Conservation (phyloP, 2,113 vertebrate genomes). For the Cololabis saira region DNA sequence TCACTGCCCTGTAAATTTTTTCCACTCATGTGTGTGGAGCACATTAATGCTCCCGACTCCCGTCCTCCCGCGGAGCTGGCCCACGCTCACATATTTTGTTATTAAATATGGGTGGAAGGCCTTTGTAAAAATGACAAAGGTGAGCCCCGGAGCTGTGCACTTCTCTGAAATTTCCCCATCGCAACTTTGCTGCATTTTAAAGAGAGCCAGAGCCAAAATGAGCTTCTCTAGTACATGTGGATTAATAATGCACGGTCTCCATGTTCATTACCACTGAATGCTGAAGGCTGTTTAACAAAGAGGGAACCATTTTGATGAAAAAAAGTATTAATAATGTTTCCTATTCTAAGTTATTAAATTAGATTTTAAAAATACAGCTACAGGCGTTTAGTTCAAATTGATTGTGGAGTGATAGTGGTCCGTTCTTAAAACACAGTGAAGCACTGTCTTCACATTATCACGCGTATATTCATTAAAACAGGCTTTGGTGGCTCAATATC, state of each 20-base stretch:
- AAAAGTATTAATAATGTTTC: slow-evolving; percentile 99
- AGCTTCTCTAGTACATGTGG: slow-evolving; percentile 87
- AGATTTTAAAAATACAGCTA: slow-evolving; percentile 99
- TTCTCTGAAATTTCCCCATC: slow-evolving; percentile 62
- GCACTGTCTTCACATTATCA: slow-evolving; percentile 69
- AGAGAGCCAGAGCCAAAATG: slow-evolving; percentile 89
- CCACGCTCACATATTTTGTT: slow-evolving; percentile 85
- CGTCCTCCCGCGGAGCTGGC: slow-evolving; percentile 61
- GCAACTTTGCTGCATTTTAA: slow-evolving; percentile 76
- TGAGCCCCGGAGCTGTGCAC: slow-evolving; percentile 86
- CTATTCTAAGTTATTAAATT: slow-evolving; percentile 99
- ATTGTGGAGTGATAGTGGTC: slow-evolving; percentile 95
- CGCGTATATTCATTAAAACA: slow-evolving; percentile 77
- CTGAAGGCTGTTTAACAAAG: slow-evolving; percentile 99
- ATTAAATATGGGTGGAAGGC: slow-evolving; percentile 86
- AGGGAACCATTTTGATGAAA: slow-evolving; percentile 96
- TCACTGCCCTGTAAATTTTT: slow-evolving; percentile 76
- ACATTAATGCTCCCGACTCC: slow-evolving; percentile 28
- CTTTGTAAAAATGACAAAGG: slow-evolving; percentile 88
- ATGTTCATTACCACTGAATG: slow-evolving; percentile 97
- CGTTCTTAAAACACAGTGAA: slow-evolving; percentile 86
- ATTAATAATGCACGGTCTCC: slow-evolving; percentile 97
- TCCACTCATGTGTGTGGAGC: slow-evolving; percentile 78
- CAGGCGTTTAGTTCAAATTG: slow-evolving; percentile 96
- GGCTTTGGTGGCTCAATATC: slow-evolving; percentile 72